Evolutionary conservation across 2,888 invertebrate species (phyloP).

Genomic region (Leptopilina myrica): DNA sequence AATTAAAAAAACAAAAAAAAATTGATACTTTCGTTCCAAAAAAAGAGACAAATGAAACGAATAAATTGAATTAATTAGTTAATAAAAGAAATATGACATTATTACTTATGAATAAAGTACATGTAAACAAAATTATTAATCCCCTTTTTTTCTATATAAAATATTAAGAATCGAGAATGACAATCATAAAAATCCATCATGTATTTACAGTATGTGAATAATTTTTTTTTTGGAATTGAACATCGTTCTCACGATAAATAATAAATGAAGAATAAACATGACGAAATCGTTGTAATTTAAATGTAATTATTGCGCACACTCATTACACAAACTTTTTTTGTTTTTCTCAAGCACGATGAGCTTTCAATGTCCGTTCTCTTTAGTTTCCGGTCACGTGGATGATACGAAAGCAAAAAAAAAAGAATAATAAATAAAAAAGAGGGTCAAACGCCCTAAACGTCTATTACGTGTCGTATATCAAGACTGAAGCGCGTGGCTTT

Average conservation of each 20-base stretch:
- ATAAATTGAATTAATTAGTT: neutral
- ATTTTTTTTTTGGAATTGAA: neutral
- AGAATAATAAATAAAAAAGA: slow-evolving; percentile 3
- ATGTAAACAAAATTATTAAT: neutral
- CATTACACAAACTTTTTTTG: slow-evolving; percentile 29
- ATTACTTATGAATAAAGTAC: neutral
- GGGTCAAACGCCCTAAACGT: slow-evolving; percentile 47
- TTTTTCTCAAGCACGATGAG: slow-evolving; percentile 36
- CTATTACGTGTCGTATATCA: slow-evolving; percentile 49
- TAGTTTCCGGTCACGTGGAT: slow-evolving; percentile 52
- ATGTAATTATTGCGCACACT: slow-evolving; percentile 32
- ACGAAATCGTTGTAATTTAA: slow-evolving; percentile 31
- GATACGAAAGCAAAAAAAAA: slow-evolving; percentile 1
- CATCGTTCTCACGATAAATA: slow-evolving; percentile 36
- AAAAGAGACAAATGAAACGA: no score
- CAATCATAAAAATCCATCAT: slow-evolving; percentile 32
- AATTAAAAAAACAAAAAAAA: no score
- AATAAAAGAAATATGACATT: neutral
- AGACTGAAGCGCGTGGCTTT: slow-evolving; percentile 54
- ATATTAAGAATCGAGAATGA: slow-evolving; percentile 3
- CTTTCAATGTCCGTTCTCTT: slow-evolving; percentile 33
- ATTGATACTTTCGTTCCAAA: no score
- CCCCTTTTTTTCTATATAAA: neutral
- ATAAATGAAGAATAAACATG: slow-evolving; percentile 32
- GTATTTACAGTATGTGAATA: slow-evolving; percentile 7